Evolutionary conservation across 2,888 invertebrate genomes (phyloP).

Genomic region (Endotricha flammealis): DNA sequence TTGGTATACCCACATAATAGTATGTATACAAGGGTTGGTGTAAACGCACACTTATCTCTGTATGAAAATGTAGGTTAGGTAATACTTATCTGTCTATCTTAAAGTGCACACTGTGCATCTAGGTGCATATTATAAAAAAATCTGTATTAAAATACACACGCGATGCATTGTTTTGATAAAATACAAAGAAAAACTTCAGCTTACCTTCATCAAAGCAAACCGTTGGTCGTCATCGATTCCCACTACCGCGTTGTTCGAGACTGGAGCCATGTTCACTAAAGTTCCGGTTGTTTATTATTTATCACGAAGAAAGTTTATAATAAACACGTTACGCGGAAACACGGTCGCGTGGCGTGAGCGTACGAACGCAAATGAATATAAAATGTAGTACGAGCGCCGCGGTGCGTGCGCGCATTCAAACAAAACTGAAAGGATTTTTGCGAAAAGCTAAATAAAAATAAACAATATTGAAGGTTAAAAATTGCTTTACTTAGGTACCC

Average conservation of each 20-base stretch:
- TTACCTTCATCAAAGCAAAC: constrained; percentile 88
- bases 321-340: constrained; percentile 1
- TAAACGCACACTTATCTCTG: too few species aligned
- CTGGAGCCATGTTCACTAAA: constrained; percentile 59
- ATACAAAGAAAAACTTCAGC: too few species aligned
- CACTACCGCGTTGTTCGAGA: constrained; percentile 54
- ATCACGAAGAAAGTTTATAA: constrained; percentile 2
- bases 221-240: constrained; percentile 85
- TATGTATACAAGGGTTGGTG: too few species aligned
- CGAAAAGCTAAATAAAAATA: neutral
- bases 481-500: constrained; percentile 1
- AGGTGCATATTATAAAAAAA: too few species aligned
- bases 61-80: too few species aligned
- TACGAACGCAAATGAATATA: constrained; percentile 27
- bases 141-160: too few species aligned
- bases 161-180: constrained; percentile 1
- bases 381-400: neutral
- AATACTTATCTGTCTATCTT: too few species aligned
- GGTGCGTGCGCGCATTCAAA: neutral
- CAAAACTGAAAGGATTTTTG: neutral
- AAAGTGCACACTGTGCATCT: too few species aligned
- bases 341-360: constrained; percentile 22
- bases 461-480: constrained; percentile 6
- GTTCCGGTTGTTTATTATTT: constrained; percentile 10
- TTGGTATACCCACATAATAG: too few species aligned